Base-by-base conservation (phyloP, 1,140 invertebrate genomes). In the Drosophila punjabiensis region DNA sequence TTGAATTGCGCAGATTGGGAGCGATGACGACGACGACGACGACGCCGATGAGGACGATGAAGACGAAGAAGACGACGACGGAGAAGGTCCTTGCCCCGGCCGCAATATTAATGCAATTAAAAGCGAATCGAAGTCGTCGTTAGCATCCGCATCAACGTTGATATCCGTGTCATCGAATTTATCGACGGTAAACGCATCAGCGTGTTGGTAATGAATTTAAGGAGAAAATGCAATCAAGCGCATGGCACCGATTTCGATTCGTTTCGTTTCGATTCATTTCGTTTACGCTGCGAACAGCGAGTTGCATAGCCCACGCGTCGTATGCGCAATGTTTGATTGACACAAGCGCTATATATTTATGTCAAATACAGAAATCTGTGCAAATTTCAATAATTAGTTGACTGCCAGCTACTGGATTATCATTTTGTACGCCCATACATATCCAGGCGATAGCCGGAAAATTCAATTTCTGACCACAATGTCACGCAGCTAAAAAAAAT, bases 81-180 rank as follows among this genome's bases (percentile, higher is more conserved):
- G 37, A 60, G 66, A 60, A 59, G 68, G 56, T 77, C 75, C 77
- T 84, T 75, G 65, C 48, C 43, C 43, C 50, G 55, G 66, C 71
- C 84, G 43, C 73, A 83, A 78, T 80, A 81, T 89, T 88, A 88
- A 89, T 88, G 84, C 84, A 88, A 88, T 88, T 88, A 88, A 88
- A 65, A 80, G 85, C 71, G 81, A 83, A 83, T 85, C 82, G 78
- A 69, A 81, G 78, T 78, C 63, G 62, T 45, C 65, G 56, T 66
- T 68, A 61, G 35, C 39, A 55, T 53, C 65, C 50, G 35, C 76
- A 59, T 37, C 61, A 48, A 33, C 65, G 56, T 50, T 70, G 55
- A 64, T 71, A 76, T 65, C 65, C 45, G 73, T 75, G 70, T 64
- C 70, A 79, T 79, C 76, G 77, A 79, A 79, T 79, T 79, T 52